Conservation (phyloP, 1,140 invertebrate genomes). For the Drosophila jambulina region DNA sequence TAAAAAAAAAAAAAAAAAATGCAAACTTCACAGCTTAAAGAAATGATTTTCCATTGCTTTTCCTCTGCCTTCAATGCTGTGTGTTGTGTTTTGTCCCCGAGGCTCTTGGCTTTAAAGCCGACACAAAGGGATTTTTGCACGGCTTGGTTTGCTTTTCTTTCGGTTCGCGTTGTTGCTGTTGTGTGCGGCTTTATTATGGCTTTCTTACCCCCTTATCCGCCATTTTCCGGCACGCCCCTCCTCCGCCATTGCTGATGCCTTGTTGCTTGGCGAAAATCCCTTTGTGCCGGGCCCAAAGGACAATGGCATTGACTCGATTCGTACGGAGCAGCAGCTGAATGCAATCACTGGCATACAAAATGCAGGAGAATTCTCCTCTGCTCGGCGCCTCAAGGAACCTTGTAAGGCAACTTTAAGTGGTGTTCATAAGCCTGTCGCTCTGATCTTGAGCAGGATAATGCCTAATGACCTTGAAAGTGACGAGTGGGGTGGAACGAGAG, state of each 20-base stretch:
- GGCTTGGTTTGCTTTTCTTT: constrained; percentile 22
- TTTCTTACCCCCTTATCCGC: constrained; percentile 19
- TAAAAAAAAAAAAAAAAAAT: no score
- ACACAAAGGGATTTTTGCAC: constrained; percentile 47
- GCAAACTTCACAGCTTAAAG: no score
- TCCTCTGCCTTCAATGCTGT: background rate
- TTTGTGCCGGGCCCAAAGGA: constrained; percentile 36
- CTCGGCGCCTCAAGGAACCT: background rate
- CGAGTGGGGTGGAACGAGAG: background rate
- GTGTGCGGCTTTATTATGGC: constrained; percentile 41
- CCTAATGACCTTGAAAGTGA: constrained; percentile 34
- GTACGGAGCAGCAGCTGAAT: constrained; percentile 23
- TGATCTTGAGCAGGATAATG: constrained; percentile 23
- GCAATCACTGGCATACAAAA: constrained; percentile 36
- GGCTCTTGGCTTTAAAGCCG: constrained; percentile 26
- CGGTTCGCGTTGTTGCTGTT: constrained; percentile 12
- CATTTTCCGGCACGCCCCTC: background rate
- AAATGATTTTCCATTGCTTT: background rate
- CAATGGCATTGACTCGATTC: constrained; percentile 43
- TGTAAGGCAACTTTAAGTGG: constrained; percentile 27
- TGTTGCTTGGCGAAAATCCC: constrained; percentile 29
- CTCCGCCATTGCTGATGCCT: background rate
- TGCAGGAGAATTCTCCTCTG: constrained; percentile 21
- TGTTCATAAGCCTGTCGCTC: constrained; percentile 10
- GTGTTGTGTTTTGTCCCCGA: constrained; percentile 4